Conservation (phyloP, 92 coral and sea anemone species). For the Epizoanthus fatuus region DNA sequence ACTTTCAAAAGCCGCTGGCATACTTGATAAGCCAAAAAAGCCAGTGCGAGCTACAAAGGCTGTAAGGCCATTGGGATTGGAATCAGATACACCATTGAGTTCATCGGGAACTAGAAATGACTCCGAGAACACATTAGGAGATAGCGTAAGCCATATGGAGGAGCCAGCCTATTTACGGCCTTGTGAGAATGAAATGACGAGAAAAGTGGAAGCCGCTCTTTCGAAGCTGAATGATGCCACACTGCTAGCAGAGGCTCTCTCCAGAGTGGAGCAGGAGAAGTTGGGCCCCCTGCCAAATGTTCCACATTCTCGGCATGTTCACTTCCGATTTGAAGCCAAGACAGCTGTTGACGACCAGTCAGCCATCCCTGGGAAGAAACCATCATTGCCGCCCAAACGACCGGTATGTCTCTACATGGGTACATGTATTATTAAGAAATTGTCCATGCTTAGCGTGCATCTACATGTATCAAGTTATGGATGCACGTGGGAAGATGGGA, state of each 20-base stretch:
- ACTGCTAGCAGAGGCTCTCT: constrained; percentile 87
- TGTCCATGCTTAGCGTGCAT: too few relatives aligned
- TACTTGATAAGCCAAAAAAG: constrained; percentile 78
- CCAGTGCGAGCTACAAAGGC: constrained; percentile 84
- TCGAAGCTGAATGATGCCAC: constrained; percentile 91
- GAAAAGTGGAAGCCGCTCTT: constrained; percentile 86
- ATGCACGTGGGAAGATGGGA: too few relatives aligned
- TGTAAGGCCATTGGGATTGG: constrained; percentile 77
- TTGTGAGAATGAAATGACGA: constrained; percentile 75
- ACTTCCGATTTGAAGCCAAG: constrained; percentile 70
- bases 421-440: not conserved
- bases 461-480: too few relatives aligned
- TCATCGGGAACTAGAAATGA: constrained; percentile 11
- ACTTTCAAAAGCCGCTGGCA: constrained; percentile 75
- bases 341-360: not conserved
- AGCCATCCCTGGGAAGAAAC: constrained; percentile 25
- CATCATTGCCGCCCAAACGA: constrained; percentile 59
- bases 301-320: constrained; percentile 87
- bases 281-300: constrained; percentile 90
- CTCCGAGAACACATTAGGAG: constrained; percentile 14
- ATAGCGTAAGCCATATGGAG: constrained; percentile 15
- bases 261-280: constrained; percentile 92
- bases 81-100: not conserved
- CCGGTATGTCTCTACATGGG: constrained; percentile 50
- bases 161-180: constrained; percentile 88